Conservation (phyloP, 2,797 vertebrate species). For the Eutrigla gurnardus region DNA sequence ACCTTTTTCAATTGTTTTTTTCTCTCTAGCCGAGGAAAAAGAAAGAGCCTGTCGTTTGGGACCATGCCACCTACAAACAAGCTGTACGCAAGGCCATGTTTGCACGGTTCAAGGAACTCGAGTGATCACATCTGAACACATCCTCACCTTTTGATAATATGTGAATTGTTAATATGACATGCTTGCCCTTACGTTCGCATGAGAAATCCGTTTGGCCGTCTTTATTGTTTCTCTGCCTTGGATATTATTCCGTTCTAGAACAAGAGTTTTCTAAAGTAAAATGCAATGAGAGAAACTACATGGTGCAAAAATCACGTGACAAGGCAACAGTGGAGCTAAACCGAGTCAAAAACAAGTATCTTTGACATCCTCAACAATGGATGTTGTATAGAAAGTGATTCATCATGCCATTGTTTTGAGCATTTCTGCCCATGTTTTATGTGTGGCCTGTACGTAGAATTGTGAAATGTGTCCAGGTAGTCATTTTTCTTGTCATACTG, state of each 20-base stretch:
- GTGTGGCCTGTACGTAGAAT: constrained; percentile 47
- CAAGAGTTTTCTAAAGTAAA: constrained; percentile 29
- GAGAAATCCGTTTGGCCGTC: constrained; percentile 26
- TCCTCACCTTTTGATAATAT: constrained; percentile 38
- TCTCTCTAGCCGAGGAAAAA: constrained; percentile 83
- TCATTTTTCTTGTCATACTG: constrained; percentile 27
- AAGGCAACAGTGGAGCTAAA: constrained; percentile 3
- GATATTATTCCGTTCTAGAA: constrained; percentile 22
- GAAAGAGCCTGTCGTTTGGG: constrained; percentile 86
- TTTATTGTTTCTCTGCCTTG: constrained; percentile 30
- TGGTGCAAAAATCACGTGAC: not conserved
- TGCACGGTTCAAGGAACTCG: constrained; percentile 96
- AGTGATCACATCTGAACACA: constrained; percentile 80
- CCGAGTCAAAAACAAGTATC: not conserved
- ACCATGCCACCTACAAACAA: constrained; percentile 92
- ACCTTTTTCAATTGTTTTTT: not conserved
- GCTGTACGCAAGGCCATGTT: constrained; percentile 98
- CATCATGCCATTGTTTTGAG: constrained; percentile 38
- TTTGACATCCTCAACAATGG: constrained; percentile 19
- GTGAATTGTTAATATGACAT: constrained; percentile 34
- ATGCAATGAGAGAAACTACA: not conserved
- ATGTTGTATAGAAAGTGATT: constrained; percentile 54
- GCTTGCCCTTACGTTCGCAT: constrained; percentile 17
- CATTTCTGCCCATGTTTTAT: constrained; percentile 43
- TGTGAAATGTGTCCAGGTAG: constrained; percentile 53